Percentiles rank a stretch among this genome's conserved stretches.
These are phyloP conservation scores for Anableps anableps DNA, from an alignment of 2,797 vertebrate genomes.

Conservation along the genomic window DNA sequence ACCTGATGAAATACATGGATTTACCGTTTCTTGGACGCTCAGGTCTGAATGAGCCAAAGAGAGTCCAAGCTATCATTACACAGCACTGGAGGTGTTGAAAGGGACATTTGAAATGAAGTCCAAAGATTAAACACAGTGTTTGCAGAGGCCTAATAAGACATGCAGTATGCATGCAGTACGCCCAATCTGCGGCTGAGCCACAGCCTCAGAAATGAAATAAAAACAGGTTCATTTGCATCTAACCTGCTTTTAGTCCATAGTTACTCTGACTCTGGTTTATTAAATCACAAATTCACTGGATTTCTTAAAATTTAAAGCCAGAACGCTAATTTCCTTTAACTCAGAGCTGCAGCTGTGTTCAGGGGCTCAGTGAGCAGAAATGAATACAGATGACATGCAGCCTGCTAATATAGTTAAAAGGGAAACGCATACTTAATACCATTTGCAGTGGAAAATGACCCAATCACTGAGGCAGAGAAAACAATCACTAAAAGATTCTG, in stretches of 20 bases:
- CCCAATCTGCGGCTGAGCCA: background rate
- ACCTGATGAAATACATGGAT: background rate
- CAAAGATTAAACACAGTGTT: background rate
- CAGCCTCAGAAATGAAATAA: background rate
- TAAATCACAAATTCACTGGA: slow-evolving; percentile 7
- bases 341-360: slow-evolving; percentile 32
- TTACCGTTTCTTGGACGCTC: background rate
- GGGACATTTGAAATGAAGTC: slow-evolving; percentile 12
- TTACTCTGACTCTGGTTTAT: background rate
- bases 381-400: slow-evolving; percentile 38
- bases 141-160: slow-evolving; percentile 11
- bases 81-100: slow-evolving; percentile 12
- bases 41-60: background rate
- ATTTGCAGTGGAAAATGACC: slow-evolving; percentile 42
- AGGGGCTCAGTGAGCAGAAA: slow-evolving; percentile 29
- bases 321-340: slow-evolving; percentile 21
- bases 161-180: slow-evolving; percentile 3
- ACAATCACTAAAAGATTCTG: slow-evolving; percentile 38
- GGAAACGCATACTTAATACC: slow-evolving; percentile 40
- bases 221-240: background rate
- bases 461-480: slow-evolving; percentile 47
- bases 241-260: background rate
- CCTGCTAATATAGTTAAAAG: slow-evolving; percentile 40
- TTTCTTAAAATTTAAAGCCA: slow-evolving; percentile 11
- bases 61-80: slow-evolving; percentile 20